Base-by-base conservation (phyloP, 1,140 invertebrate species). In the Chlorops oryzae region DNA sequence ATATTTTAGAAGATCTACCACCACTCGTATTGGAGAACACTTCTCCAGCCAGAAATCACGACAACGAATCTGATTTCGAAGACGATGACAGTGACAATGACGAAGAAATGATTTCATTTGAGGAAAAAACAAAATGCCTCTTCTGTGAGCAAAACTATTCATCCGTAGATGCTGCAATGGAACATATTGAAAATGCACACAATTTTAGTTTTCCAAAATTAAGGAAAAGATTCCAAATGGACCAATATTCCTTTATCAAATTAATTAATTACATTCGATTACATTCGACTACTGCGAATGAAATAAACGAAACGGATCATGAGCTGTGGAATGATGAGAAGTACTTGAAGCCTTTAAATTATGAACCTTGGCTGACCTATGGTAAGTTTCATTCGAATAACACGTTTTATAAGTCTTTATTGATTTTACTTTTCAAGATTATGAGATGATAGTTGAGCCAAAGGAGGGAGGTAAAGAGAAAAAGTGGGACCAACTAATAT, bases 361-460 rank as follows among this genome's bases (percentile, higher is more conserved):
- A 89, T 63, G 91, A 95, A 74, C 77, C 83, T 15, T 86, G 91
- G 81, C 74, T 95, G 37, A 90, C 86, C 81, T 87, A 83, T 74
- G 90, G 85, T 87, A 77, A 78, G 69, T 35, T n/a, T n/a, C n/a
- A n/a, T n/a, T n/a, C n/a, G n/a, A n/a, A 41, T 15, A 75, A 15
- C 5, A 20, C 13, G n/a, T 10, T 44, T 32, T 39, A 22, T 20
- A 46, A 17, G 5, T 18, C 17, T 44, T 50, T 41, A 5, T 17
- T 23, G 6, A 21, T n/a, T 20, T 43, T 47, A 21, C n/a, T 9
- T n/a, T n/a, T n/a, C n/a, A n/a, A 56, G 44, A 68, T 48, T 70
- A 62, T 22, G 44, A 50, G 22, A 13, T 56, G 15, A 37, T 46
- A 5, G 18, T 55, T 3, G 55, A 47, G 32, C 17, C 35, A 17